phyloP scores from a whole-genome alignment of 1,140 invertebrate species.

The Philotrypesis tridentata region DNA sequence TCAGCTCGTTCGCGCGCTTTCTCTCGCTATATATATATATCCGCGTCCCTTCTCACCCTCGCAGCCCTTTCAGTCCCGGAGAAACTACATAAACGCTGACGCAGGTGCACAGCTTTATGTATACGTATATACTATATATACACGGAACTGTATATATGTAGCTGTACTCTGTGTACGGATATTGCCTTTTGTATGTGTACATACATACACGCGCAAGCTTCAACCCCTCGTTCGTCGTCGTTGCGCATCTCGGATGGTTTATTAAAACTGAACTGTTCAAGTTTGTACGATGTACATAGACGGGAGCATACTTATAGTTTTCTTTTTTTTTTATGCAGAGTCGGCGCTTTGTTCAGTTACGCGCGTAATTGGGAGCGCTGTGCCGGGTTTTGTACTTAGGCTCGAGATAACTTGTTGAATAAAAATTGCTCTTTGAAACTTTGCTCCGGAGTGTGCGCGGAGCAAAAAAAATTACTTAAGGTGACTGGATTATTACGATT shows the following conservation, averaged over 20 bases:
- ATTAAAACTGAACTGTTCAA: conserved; percentile 32
- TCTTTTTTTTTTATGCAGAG: conserved; percentile 2
- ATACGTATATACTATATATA: too few species aligned
- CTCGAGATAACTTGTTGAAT: neutral
- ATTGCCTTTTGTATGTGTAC: too few species aligned
- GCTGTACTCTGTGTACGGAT: too few species aligned
- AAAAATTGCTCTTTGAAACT: neutral
- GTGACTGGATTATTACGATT: too few species aligned
- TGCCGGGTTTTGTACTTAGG: neutral
- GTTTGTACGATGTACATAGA: conserved; percentile 4
- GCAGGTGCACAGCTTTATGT: conserved; percentile 4
- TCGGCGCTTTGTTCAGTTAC: neutral
- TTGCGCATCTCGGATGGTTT: neutral
- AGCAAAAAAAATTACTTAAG: too few species aligned
- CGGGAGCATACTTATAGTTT: too few species aligned
- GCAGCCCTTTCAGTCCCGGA: neutral
- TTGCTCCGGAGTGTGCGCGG: too few species aligned
- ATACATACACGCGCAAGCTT: neutral
- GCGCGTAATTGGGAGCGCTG: conserved; percentile 11
- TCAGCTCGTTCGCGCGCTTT: neutral
- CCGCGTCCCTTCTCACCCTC: neutral
- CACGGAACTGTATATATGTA: neutral
- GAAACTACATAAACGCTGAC: neutral
- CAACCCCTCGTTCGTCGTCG: neutral
- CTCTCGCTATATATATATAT: neutral